Evolutionary conservation across 2,888 invertebrate genomes (phyloP).

Genomic region (Podabrus alpinus): DNA sequence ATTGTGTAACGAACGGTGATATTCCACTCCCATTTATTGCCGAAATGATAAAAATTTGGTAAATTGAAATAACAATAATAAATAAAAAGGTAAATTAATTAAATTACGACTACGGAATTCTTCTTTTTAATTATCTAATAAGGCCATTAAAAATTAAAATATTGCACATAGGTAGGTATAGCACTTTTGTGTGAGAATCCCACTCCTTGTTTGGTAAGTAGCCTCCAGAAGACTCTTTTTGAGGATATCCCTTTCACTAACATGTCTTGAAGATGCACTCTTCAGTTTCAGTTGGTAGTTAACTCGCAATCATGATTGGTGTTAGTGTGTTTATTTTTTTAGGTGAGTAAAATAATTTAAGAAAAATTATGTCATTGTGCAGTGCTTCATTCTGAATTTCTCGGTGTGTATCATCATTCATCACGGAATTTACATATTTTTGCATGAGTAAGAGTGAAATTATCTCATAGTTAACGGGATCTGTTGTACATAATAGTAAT

Average conservation of each 20-base stretch:
- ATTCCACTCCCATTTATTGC: neutral
- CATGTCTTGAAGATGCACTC: conserved; percentile 47
- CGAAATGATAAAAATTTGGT: neutral
- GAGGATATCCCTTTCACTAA: conserved; percentile 47
- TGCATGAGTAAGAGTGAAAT: neutral
- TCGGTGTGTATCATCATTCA: neutral
- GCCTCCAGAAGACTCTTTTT: conserved; percentile 26
- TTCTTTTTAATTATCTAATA: neutral
- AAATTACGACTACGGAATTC: neutral
- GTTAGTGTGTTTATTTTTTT: conserved; percentile 51
- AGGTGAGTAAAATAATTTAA: conserved; percentile 47
- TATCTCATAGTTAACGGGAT: neutral
- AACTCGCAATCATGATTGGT: conserved; percentile 52
- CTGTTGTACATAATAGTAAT: neutral
- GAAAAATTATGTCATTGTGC: neutral
- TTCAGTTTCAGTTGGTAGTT: conserved; percentile 46
- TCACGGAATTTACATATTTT: neutral
- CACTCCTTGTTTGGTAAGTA: neutral
- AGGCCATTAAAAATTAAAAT: neutral
- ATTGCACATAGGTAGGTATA: neutral
- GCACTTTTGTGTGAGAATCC: neutral
- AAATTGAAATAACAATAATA: neutral
- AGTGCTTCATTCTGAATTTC: neutral
- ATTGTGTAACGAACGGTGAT: neutral
- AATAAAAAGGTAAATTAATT: no score